phyloP scores from a whole-genome alignment of 2,888 invertebrate species.

The Diadegma fenestrale region DNA sequence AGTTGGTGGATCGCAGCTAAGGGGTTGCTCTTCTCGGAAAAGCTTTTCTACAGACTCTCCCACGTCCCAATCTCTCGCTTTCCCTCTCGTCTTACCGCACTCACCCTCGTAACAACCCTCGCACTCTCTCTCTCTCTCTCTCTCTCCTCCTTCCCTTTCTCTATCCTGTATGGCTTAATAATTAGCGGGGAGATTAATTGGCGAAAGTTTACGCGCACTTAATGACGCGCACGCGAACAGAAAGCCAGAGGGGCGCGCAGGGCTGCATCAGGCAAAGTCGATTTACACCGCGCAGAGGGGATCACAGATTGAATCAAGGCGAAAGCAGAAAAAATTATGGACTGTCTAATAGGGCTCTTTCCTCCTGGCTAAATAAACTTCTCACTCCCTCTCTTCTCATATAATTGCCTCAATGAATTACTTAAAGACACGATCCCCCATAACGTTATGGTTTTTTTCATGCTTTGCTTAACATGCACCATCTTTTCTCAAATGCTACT shows the following conservation, averaged over 20 bases:
- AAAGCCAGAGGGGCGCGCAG: constrained; percentile 1
- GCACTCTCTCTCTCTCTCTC: constrained; percentile 75
- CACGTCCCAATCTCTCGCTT: constrained; percentile 2
- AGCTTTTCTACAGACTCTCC: constrained; percentile 34
- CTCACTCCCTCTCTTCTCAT: constrained; percentile 7
- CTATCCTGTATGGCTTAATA: constrained; percentile 80
- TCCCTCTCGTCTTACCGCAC: constrained; percentile 28
- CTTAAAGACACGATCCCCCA: neutral
- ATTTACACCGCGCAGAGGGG: constrained; percentile 23
- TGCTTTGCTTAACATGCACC: neutral
- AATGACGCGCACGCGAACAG: constrained; percentile 71
- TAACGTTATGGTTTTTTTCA: constrained; percentile 10
- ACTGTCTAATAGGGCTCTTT: constrained; percentile 30
- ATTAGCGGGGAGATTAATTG: constrained; percentile 83
- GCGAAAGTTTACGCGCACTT: constrained; percentile 78
- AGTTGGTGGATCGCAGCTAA: constrained; percentile 14
- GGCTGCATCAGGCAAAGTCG: neutral
- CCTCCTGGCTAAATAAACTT: constrained; percentile 22
- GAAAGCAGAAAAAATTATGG: constrained; percentile 39
- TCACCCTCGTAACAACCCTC: constrained; percentile 65
- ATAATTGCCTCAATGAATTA: constrained; percentile 57
- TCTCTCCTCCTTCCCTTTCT: constrained; percentile 72
- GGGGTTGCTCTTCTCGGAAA: constrained; percentile 50
- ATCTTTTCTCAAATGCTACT: neutral
- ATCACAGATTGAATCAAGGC: constrained; percentile 39